phyloP scores from a whole-genome alignment of 2,113 vertebrate species.

The Empidonax alnorum region DNA sequence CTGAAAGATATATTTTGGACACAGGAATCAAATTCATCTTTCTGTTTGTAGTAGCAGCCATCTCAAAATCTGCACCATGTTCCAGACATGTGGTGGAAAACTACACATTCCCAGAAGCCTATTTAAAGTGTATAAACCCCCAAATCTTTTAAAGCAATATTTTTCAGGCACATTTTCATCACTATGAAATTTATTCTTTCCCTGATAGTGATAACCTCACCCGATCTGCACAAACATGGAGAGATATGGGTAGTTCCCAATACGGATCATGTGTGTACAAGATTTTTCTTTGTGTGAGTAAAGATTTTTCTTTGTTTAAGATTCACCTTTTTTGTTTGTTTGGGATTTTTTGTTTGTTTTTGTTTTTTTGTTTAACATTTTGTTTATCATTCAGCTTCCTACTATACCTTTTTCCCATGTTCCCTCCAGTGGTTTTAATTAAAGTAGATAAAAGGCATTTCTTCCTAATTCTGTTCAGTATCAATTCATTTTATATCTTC shows the following conservation, averaged over 20 bases:
- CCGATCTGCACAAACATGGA: conserved; percentile 91
- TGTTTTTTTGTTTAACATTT: conserved; percentile 6
- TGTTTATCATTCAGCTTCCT: background rate
- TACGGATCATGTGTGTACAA: conserved; percentile 90
- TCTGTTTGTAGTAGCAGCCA: background rate
- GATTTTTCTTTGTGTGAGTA: conserved; percentile 93
- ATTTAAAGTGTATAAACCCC: background rate
- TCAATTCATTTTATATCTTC: background rate
- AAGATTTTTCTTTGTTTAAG: conserved; percentile 66
- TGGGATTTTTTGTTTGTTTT: no score
- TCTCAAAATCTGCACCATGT: background rate
- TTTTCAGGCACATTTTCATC: background rate
- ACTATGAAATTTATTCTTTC: background rate
- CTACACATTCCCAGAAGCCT: background rate
- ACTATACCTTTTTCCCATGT: background rate
- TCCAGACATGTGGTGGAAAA: background rate
- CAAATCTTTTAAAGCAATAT: background rate
- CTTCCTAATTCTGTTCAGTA: background rate
- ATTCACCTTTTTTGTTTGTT: no score
- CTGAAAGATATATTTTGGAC: background rate
- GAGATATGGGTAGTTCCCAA: conserved; percentile 93
- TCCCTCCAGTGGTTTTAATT: background rate
- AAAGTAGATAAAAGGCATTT: background rate
- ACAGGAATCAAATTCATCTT: background rate
- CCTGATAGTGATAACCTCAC: conserved; percentile 86